phyloP scores from a whole-genome alignment of 2,113 vertebrate genomes.

The Poecile atricapillus region DNA sequence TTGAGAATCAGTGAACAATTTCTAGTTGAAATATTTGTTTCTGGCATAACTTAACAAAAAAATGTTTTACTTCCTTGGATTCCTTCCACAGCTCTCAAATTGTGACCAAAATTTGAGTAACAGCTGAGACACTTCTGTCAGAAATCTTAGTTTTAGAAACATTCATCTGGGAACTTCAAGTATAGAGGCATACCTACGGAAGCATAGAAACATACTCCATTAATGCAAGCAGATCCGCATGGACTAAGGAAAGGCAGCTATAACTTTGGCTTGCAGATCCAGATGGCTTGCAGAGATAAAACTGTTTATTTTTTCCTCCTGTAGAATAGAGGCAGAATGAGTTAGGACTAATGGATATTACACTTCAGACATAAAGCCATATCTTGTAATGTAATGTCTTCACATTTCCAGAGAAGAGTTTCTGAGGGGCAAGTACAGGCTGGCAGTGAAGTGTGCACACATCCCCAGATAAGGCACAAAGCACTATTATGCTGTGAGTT shows the following conservation, averaged over 20 bases:
- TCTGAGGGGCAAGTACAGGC: not conserved
- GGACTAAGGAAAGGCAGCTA: not conserved
- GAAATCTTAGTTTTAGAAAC: not conserved
- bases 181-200: not conserved
- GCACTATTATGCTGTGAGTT: not conserved
- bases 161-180: not conserved
- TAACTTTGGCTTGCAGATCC: not conserved
- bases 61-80: not conserved
- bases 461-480: not conserved
- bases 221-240: not conserved
- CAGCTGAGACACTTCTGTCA: not conserved
- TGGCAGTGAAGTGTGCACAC: not conserved
- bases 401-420: not conserved
- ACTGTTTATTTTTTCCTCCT: fast-evolving
- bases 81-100: not conserved
- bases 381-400: not conserved
- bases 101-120: not conserved
- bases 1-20: not conserved
- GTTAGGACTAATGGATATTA: not conserved
- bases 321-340: not conserved
- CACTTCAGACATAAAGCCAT: not conserved
- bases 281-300: not conserved
- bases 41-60: not conserved
- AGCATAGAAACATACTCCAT: not conserved
- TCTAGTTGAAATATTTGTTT: not conserved